Base-by-base conservation (phyloP, 53 echinoderm and acorn worm genomes). In the Zoroaster sp. region DNA sequence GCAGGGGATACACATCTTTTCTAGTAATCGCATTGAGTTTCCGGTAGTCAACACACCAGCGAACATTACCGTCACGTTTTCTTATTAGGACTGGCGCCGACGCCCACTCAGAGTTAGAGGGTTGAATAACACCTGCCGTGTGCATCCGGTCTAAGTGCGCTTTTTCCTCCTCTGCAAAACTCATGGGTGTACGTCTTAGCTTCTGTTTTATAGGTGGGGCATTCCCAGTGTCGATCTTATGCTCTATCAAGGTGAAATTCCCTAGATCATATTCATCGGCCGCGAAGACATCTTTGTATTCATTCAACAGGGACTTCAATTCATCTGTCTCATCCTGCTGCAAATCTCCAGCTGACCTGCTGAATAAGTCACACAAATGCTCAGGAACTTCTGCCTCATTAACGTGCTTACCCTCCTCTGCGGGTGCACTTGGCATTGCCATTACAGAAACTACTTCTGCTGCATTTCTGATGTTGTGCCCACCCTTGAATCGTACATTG, bases 11-110 rank as follows among this genome's bases (percentile, higher is more conserved):
- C 1, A 89, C 91, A 66, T 89, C 89, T 55, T 92, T 89, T 17
- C 70, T 33, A 2, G 86, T 94, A 10, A 92, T 66, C 39, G 89
- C 69, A 75, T 94, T 94, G 0, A 94, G 40, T 6, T 37, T 37
- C 3, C 94, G 55, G 34, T 94, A 91, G 35, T 94, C 94, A 7
- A 91, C 68, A 43, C 91, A 91, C 68, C 74, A 91, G n/a, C n/a
- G n/a, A n/a, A n/a, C n/a, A n/a, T n/a, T n/a, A n/a, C n/a, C n/a
- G n/a, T n/a, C n/a, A n/a, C n/a, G 44, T 40, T 92, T 92, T 51
- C 92, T n/a, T 3, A 94, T 87, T 21, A 78, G 73, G 23, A 91
- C 94, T 5, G 92, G 83, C 6, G 87, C 88, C 7, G 73, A 74
- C n/a, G 87, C 87, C 75, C 87, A 88, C 23, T 74, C 78, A 0